A percentile compares a stretch with the other conserved stretches of the same genome.
Evolutionary conservation across 1,140 invertebrate species (phyloP).

Genomic region (Conus betulinus): DNA sequence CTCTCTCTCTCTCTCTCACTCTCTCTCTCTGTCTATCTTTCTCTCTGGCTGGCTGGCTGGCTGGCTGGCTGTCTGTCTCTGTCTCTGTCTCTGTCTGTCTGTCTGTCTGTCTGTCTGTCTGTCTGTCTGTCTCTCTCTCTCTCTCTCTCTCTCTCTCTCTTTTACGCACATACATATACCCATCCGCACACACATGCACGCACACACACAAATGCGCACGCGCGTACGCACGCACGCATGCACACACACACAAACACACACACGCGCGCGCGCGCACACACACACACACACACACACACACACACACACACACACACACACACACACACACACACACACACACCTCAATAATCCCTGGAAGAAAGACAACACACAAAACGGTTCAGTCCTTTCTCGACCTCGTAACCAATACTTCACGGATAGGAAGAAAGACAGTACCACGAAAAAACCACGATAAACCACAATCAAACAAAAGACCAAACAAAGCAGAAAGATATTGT

Average conservation of each 20-base stretch:
- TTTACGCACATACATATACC: background rate
- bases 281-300: background rate
- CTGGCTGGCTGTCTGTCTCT: no score
- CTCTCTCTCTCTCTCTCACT: constrained; percentile 15
- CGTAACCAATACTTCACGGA: no score
- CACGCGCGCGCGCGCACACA: background rate
- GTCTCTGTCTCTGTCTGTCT: constrained; percentile 6
- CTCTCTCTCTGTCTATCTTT: constrained; percentile 15
- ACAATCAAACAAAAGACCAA: no score
- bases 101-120: constrained; percentile 6
- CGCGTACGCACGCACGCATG: background rate
- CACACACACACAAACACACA: no score
- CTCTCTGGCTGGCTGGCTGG: no score
- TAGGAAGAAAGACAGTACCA: no score
- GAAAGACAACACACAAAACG: no score
- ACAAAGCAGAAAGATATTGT: no score
- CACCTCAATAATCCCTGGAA: no score
- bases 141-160: constrained; percentile 22
- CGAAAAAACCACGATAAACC: no score
- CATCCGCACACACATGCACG: background rate
- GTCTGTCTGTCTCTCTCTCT: background rate
- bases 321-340: no score
- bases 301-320: background rate
- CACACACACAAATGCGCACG: background rate
- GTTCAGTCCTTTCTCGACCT: no score